Conservation (phyloP, 1,140 invertebrate species). For the Aplysia californica region DNA sequence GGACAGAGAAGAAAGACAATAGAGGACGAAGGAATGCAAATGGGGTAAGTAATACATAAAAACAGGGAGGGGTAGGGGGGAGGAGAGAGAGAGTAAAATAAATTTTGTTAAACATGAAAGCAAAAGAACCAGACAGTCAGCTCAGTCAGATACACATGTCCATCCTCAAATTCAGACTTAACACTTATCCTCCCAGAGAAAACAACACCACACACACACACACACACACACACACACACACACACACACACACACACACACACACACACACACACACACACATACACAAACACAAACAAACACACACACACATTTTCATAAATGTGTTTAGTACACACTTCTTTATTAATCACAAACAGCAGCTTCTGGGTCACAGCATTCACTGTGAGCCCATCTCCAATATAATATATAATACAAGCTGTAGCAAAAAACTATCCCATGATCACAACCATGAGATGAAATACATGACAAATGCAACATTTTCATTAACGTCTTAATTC, state of each 20-base stretch:
- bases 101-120: neutral
- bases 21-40: too few species aligned
- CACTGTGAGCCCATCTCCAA: neutral
- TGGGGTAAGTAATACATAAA: too few species aligned
- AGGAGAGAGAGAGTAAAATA: neutral
- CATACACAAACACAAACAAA: too few species aligned
- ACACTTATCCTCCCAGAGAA: neutral
- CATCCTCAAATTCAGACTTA: neutral
- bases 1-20: too few species aligned
- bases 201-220: too few species aligned
- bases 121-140: neutral
- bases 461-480: neutral
- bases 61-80: constrained; percentile 4
- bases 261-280: constrained; percentile 5
- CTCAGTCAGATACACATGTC: neutral
- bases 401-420: neutral
- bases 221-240: constrained; percentile 6
- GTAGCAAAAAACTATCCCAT: neutral
- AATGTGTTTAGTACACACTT: neutral
- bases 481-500: neutral
- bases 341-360: too few species aligned
- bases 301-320: neutral
- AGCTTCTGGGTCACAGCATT: too few species aligned
- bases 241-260: neutral
- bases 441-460: neutral